Conservation (phyloP, 2,113 vertebrate genomes). For the Pteronura brasiliensis region DNA sequence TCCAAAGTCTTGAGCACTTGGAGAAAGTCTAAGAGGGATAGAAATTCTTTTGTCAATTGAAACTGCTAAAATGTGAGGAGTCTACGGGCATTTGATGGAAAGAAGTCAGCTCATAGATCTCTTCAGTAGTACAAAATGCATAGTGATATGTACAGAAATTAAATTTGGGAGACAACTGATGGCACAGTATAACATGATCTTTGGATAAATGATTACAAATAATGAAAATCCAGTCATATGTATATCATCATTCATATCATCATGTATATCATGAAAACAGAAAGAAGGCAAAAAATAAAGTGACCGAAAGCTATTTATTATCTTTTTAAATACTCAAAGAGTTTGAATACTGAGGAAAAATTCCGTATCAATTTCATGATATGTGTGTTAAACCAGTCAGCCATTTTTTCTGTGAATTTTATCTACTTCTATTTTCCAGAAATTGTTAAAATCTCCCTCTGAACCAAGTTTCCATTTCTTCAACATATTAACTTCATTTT, state of each 20-base stretch:
- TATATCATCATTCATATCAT: not conserved
- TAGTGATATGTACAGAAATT: not conserved
- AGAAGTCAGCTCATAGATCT: not conserved
- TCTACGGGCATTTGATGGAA: not conserved
- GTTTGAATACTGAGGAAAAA: not conserved
- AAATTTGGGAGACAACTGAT: not conserved
- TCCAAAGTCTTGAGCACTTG: constrained; percentile 40
- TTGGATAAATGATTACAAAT: not conserved
- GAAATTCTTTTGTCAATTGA: constrained; percentile 67
- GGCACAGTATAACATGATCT: not conserved
- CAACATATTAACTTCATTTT: not conserved
- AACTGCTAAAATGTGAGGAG: not conserved
- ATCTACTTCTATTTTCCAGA: not conserved
- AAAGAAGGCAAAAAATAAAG: not conserved
- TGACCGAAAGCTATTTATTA: not conserved
- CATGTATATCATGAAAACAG: not conserved
- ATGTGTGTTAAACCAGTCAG: not conserved
- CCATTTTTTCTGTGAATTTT: not conserved
- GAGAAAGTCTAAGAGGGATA: constrained; percentile 5
- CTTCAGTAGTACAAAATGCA: not conserved
- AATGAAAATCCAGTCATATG: not conserved
- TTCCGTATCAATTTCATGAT: not conserved
- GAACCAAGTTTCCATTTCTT: not conserved
- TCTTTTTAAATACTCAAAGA: not conserved
- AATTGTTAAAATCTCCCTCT: not conserved